phyloP scores from a whole-genome alignment of 1,140 invertebrate species.

The Drosophila funebris region DNA sequence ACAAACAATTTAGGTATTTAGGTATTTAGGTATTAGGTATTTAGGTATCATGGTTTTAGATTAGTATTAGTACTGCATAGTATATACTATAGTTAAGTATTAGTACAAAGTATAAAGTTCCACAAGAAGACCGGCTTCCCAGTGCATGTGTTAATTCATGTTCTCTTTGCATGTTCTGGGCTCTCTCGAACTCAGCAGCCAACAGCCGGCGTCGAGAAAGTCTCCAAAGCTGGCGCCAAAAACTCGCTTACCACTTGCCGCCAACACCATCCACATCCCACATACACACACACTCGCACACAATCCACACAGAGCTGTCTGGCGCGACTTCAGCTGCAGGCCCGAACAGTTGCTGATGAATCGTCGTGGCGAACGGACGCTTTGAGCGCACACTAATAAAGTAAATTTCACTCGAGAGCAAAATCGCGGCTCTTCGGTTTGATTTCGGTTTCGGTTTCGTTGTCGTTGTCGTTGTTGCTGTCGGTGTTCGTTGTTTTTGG shows the following conservation, averaged over 20 bases:
- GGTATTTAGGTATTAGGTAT: too few species aligned
- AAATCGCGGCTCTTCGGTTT: constrained; percentile 14
- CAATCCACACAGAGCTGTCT: constrained; percentile 54
- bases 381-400: constrained; percentile 32
- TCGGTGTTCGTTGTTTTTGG: constrained; percentile 24
- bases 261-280: constrained; percentile 53
- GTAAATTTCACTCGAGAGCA: constrained; percentile 1
- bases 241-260: constrained; percentile 23
- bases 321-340: constrained; percentile 43
- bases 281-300: constrained; percentile 11
- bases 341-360: constrained; percentile 66
- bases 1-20: too few species aligned
- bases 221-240: constrained; percentile 73
- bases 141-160: not conserved
- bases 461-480: constrained; percentile 4
- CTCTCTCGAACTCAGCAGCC: constrained; percentile 17
- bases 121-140: constrained; percentile 19
- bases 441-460: constrained; percentile 14
- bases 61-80: not conserved
- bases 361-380: constrained; percentile 60
- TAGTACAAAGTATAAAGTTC: not conserved
- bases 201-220: constrained; percentile 54
- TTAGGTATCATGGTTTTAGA: not conserved
- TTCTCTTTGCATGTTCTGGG: not conserved
- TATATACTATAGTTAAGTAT: not conserved